Evolutionary conservation across 1,140 invertebrate genomes (phyloP).

Genomic region (Pseudomyrmex cubaensis): DNA sequence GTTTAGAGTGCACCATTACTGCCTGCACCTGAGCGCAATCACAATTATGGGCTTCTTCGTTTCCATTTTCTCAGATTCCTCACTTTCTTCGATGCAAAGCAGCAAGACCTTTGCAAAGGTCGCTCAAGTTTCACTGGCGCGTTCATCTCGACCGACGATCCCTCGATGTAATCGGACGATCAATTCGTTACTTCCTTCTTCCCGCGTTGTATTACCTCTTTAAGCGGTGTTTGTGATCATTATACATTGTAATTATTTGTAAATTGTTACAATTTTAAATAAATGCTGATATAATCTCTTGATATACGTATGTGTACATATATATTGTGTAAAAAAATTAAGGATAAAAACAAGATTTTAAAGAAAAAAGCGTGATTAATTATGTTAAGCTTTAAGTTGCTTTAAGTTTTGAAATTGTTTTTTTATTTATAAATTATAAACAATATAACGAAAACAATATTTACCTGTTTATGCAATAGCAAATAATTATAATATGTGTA

Average conservation of each 20-base stretch:
- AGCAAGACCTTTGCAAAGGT: constrained; percentile 81
- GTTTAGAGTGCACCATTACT: neutral
- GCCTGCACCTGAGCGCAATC: neutral
- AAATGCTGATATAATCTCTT: too few species aligned
- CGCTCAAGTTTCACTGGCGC: constrained; percentile 81
- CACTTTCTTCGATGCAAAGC: constrained; percentile 80
- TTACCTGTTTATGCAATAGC: too few species aligned
- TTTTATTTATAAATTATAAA: too few species aligned
- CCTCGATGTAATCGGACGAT: constrained; percentile 40
- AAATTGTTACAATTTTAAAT: neutral
- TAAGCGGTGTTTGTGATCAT: neutral
- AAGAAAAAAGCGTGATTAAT: too few species aligned
- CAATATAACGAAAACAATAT: too few species aligned
- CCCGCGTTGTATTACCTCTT: constrained; percentile 34
- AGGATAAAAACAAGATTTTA: neutral
- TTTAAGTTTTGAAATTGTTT: too few species aligned
- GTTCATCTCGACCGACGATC: constrained; percentile 45
- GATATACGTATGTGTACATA: too few species aligned
- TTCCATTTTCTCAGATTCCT: constrained; percentile 62
- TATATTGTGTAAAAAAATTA: too few species aligned
- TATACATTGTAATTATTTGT: neutral
- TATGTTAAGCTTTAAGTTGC: too few species aligned
- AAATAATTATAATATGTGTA: too few species aligned
- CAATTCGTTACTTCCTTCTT: constrained; percentile 64
- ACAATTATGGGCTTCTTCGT: constrained; percentile 29